These are phyloP conservation scores for Sebastes aleutianus DNA, from an alignment of 2,797 vertebrate genomes.

Conservation along the genomic window DNA sequence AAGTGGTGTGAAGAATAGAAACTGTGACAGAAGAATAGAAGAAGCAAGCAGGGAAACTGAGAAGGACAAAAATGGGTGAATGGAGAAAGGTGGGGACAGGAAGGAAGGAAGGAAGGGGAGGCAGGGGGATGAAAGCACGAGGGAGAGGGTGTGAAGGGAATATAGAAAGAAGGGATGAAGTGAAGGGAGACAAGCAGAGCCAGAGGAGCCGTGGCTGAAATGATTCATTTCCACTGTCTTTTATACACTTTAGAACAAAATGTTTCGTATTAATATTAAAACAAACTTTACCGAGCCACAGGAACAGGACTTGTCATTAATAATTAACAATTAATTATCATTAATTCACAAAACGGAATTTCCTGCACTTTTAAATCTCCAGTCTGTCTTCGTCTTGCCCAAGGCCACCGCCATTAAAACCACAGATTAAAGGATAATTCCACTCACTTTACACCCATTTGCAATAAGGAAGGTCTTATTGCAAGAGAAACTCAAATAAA, in stretches of 20 bases:
- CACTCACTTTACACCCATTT: background rate
- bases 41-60: background rate
- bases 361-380: background rate
- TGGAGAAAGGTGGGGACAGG: background rate
- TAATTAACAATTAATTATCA: constrained; percentile 6
- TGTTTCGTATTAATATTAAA: constrained; percentile 6
- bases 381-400: background rate
- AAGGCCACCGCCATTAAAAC: background rate
- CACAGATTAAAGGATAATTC: background rate
- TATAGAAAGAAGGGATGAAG: background rate
- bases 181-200: background rate
- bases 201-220: background rate
- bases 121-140: background rate
- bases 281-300: background rate
- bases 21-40: background rate
- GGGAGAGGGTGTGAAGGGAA: background rate
- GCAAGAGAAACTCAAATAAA: background rate
- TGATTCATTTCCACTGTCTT: background rate
- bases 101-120: background rate
- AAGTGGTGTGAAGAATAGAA: background rate
- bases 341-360: constrained; percentile 15
- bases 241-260: background rate
- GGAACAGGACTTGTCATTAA: background rate
- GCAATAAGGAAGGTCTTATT: background rate
- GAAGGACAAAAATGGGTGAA: constrained; percentile 3